Evolutionary conservation across 2,888 invertebrate genomes (phyloP), one percentile per base, ranked within the genome.

Genomic region (Andrena bucephala): DNA sequence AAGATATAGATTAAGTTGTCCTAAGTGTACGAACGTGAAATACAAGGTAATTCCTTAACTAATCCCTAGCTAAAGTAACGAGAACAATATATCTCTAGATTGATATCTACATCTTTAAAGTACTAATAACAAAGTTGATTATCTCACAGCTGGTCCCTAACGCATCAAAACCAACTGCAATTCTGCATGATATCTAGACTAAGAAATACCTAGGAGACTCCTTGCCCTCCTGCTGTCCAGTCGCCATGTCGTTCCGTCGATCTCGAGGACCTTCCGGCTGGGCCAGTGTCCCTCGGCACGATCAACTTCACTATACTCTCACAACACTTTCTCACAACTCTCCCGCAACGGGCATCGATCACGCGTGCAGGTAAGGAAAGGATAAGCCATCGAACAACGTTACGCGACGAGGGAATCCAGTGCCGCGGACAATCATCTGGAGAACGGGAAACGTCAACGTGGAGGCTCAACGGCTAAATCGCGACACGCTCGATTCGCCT

Each of bases 161-260:
- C 13, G 3, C 42, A 4, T 42, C 42, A 16, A 42, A 16, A 16
- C 16, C 42, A 42, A 42, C 5, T 1, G 1, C 1, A 42, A 42
- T 42, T 16, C 16, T 42, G 42, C 42, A 0, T 16, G 16, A 42
- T 16, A 16, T 13, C 42, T 13, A 42, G 42, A 24, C 7, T 52
- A 71, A 73, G 24, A 66, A 68, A 81, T 93, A 94, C 94, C 94
- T 94, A 79, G 94, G 93, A 63, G 93, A 94, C 86, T 94, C 93
- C 82, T 93, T 94, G 87, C 92, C 92, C 76, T 93, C 93, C 73
- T 92, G 91, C 84, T 79, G 80, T 80, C 90, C 92, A 76, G 91
- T 90, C 88, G 93, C 93, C 94, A 93, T 93, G 80, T 80, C 87
- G 87, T 71, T 68, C 70, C 75, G 62, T 54, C 62, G 81, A 69